Evolutionary conservation across 2,888 invertebrate genomes (phyloP).

Genomic region (Malachius bipustulatus): DNA sequence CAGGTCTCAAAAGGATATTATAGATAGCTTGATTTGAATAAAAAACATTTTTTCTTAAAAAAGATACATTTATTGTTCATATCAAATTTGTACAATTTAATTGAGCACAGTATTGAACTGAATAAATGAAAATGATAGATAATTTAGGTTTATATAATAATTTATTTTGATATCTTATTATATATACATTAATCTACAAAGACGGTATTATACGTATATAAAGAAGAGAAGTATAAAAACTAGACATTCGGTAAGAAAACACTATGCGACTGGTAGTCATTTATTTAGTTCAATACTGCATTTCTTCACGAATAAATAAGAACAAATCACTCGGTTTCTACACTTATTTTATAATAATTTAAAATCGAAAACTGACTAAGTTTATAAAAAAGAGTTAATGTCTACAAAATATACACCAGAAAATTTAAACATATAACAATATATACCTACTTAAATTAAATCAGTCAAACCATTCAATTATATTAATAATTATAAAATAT

Average conservation of each 20-base stretch:
- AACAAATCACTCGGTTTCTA: no score
- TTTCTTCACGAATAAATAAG: neutral
- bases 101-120: neutral
- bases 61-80: slow-evolving; percentile 2
- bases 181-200: neutral
- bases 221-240: no score
- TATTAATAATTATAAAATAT: neutral
- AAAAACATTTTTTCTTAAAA: no score
- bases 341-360: neutral
- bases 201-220: neutral
- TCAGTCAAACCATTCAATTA: slow-evolving; percentile 1
- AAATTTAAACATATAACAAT: no score
- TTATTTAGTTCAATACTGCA: slow-evolving; percentile 1
- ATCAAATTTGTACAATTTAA: slow-evolving; percentile 1
- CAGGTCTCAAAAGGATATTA: no score
- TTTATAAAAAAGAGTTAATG: no score
- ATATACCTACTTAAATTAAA: neutral
- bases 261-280: neutral
- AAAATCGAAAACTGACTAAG: no score
- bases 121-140: neutral
- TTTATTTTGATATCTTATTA: no score
- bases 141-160: no score
- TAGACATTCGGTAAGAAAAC: no score
- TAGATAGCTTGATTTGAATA: no score
- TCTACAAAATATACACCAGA: no score